A percentile compares a stretch with the other conserved stretches of the same genome.
Evolutionary conservation across 92 coral and sea anemone species (phyloP).

Genomic region (Parazoanthus darwini): DNA sequence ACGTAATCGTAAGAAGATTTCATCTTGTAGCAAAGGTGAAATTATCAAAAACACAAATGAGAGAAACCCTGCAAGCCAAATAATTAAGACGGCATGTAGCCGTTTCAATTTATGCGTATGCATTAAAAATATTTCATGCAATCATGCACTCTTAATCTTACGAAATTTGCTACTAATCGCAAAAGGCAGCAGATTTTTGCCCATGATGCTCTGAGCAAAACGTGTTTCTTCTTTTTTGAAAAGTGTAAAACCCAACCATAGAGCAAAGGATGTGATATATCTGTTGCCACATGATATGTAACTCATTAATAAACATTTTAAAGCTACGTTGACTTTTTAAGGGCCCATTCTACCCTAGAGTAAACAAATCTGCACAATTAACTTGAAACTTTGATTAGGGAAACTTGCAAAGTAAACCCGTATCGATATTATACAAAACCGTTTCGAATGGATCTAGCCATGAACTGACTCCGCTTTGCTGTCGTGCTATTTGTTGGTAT

Average conservation of each 20-base stretch:
- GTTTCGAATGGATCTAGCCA: not conserved
- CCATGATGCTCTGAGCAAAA: not conserved
- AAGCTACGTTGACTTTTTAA: not conserved
- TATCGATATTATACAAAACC: not conserved
- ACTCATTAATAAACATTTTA: not conserved
- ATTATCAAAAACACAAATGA: too few relatives aligned
- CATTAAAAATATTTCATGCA: too few relatives aligned
- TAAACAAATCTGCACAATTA: not conserved
- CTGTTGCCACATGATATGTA: not conserved
- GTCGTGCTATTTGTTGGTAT: not conserved
- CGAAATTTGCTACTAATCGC: not conserved
- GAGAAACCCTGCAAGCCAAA: too few relatives aligned
- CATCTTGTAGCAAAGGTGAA: too few relatives aligned
- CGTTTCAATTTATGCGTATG: too few relatives aligned
- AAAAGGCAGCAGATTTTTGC: not conserved
- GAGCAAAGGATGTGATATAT: not conserved
- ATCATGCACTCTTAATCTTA: too few relatives aligned
- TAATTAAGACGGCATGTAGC: too few relatives aligned
- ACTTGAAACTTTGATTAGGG: not conserved
- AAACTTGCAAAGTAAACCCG: not conserved
- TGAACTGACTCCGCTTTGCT: not conserved
- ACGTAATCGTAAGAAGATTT: too few relatives aligned
- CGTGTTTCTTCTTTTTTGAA: not conserved
- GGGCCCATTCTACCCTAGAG: not conserved
- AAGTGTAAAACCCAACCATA: not conserved